Conservation (phyloP, 2,797 vertebrate genomes). For the Alca torda region DNA sequence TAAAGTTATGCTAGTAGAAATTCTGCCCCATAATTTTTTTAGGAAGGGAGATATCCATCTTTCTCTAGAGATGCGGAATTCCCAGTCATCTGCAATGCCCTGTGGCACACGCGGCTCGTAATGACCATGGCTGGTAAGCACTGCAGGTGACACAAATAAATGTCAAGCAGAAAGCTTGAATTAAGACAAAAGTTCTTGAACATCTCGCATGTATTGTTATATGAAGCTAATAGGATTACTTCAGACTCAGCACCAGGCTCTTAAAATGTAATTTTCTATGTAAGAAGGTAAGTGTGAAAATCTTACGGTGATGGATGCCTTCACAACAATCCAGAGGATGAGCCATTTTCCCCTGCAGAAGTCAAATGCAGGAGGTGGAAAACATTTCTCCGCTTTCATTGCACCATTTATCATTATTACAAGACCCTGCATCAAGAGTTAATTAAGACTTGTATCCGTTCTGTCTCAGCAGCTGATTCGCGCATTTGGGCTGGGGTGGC, state of each 20-base stretch:
- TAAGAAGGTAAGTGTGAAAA: neutral
- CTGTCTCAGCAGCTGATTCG: neutral
- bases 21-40: neutral
- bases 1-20: neutral
- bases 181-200: constrained; percentile 8
- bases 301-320: neutral
- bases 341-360: neutral
- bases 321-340: neutral
- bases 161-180: neutral
- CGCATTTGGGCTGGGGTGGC: neutral
- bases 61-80: neutral
- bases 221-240: constrained; percentile 14
- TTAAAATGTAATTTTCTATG: constrained; percentile 18
- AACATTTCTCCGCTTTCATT: neutral
- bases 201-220: neutral
- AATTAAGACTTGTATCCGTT: constrained; percentile 4
- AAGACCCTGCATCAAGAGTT: neutral
- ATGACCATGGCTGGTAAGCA: neutral
- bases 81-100: neutral
- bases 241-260: neutral
- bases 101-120: neutral
- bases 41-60: neutral
- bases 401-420: neutral
- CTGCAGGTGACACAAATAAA: neutral
- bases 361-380: neutral